A percentile compares a stretch with the other conserved stretches of the same genome.
Conservation (phyloP, 2,113 vertebrate genomes). For the Sapajus apella region DNA sequence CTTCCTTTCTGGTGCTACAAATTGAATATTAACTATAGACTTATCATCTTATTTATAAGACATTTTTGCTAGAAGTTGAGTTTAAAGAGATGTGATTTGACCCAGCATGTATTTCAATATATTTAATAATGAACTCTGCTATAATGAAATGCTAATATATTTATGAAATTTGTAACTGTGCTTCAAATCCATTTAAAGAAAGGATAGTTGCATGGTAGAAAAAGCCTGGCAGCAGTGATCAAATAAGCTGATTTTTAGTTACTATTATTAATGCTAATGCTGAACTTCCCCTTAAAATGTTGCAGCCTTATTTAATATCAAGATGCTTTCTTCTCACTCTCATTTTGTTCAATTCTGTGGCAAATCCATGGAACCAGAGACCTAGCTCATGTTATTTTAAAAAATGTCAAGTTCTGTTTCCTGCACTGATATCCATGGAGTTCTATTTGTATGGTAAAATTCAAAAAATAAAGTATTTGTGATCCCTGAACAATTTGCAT, state of each 20-base stretch:
- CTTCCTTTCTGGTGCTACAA: neutral
- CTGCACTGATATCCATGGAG: neutral
- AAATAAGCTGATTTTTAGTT: neutral
- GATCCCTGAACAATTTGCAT: neutral
- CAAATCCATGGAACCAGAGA: neutral
- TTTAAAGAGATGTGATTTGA: slow-evolving; percentile 28
- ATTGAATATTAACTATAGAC: neutral
- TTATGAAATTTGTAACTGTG: slow-evolving; percentile 52
- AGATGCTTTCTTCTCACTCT: neutral
- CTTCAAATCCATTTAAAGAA: slow-evolving; percentile 60
- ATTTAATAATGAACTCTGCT: neutral
- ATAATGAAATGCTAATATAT: slow-evolving; percentile 41
- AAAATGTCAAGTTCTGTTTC: slow-evolving; percentile 48
- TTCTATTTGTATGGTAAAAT: slow-evolving; percentile 40
- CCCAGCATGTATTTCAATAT: neutral
- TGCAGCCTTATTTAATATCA: neutral
- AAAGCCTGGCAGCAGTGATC: neutral
- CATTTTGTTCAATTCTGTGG: slow-evolving; percentile 21
- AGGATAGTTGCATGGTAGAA: neutral
- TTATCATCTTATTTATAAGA: neutral
- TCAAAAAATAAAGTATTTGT: slow-evolving; percentile 18
- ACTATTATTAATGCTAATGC: neutral
- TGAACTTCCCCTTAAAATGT: slow-evolving; percentile 13
- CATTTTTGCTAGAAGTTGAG: neutral
- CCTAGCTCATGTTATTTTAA: slow-evolving; percentile 47